Evolutionary conservation across 2,113 vertebrate genomes (phyloP).

Genomic region (Notechis scutatus): DNA sequence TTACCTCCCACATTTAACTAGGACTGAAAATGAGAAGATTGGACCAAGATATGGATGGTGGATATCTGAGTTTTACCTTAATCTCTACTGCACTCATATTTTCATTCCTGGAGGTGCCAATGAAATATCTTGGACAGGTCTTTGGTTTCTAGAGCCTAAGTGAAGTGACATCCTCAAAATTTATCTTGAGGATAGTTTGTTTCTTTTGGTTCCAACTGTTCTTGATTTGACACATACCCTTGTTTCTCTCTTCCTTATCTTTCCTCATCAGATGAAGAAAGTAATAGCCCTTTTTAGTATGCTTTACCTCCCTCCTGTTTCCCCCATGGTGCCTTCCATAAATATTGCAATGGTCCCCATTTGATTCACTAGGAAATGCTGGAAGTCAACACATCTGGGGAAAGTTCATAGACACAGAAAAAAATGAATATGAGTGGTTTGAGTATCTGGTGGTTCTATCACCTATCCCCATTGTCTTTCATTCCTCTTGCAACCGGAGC

Average conservation of each 20-base stretch:
- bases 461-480: not conserved
- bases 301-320: not conserved
- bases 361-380: not conserved
- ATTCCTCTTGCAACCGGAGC: not conserved
- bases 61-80: not conserved
- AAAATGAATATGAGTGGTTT: not conserved
- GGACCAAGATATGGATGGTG: not conserved
- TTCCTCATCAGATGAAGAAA: not conserved
- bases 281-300: not conserved
- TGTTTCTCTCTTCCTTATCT: not conserved
- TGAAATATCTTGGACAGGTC: not conserved
- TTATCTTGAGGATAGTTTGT: not conserved
- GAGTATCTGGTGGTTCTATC: not conserved
- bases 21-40: not conserved
- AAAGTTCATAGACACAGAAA: not conserved
- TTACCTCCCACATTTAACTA: not conserved
- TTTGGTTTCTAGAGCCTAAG: not conserved
- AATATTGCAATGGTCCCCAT: not conserved
- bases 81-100: not conserved
- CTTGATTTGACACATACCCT: not conserved
- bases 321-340: not conserved
- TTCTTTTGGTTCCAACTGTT: not conserved
- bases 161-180: not conserved
- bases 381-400: not conserved
- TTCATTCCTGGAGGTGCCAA: not conserved